Evolutionary conservation across 2,888 invertebrate genomes (phyloP).

Genomic region (Acrobasis consociella): DNA sequence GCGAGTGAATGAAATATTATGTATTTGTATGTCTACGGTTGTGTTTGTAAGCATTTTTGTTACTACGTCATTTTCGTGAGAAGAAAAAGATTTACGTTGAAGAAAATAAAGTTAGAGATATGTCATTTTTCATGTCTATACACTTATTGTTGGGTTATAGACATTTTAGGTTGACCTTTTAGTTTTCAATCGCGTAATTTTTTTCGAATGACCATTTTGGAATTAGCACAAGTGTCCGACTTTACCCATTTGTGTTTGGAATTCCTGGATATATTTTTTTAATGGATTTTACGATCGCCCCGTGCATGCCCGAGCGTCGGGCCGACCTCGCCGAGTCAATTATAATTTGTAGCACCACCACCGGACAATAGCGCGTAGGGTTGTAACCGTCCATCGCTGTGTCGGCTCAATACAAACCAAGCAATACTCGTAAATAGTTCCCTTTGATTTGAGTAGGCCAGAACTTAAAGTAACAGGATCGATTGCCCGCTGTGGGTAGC

Average conservation of each 20-base stretch:
- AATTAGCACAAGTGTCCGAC: constrained; percentile 50
- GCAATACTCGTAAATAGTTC: constrained; percentile 36
- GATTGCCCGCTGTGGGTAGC: constrained; percentile 20
- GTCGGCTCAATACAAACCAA: constrained; percentile 37
- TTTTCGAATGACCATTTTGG: constrained; percentile 49
- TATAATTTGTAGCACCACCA: constrained; percentile 25
- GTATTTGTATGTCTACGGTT: constrained; percentile 57
- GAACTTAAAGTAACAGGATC: constrained; percentile 16
- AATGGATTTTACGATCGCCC: constrained; percentile 54
- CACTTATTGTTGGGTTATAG: constrained; percentile 37
- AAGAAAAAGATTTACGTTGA: constrained; percentile 61
- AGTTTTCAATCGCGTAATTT: constrained; percentile 47
- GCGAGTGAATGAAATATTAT: constrained; percentile 34
- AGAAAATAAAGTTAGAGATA: constrained; percentile 42
- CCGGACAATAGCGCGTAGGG: constrained; percentile 30
- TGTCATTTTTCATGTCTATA: constrained; percentile 52
- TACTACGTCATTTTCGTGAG: constrained; percentile 61
- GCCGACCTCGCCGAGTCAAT: constrained; percentile 28
- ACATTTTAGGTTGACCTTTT: constrained; percentile 46
- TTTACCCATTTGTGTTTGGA: constrained; percentile 51
- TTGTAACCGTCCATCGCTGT: constrained; percentile 36
- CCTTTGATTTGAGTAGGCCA: constrained; percentile 25
- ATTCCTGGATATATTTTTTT: constrained; percentile 61
- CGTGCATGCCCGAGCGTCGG: constrained; percentile 17
- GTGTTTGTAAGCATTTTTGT: constrained; percentile 69